Conservation (phyloP, 2,797 vertebrate genomes). For the Melanogrammus aeglefinus region DNA sequence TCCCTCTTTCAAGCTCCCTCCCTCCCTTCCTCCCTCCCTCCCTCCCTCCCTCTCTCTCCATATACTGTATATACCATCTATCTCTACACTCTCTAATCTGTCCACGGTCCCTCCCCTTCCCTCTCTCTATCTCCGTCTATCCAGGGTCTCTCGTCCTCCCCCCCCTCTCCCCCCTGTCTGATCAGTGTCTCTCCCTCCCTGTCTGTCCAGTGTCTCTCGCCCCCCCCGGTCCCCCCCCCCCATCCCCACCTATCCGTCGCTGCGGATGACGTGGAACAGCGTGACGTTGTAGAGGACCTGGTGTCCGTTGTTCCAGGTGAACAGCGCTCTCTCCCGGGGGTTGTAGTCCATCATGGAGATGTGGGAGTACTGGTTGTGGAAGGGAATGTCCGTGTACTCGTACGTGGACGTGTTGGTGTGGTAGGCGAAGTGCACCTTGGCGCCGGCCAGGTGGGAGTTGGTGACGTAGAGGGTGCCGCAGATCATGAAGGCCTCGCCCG, state of each 20-base stretch:
- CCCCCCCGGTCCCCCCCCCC: neutral
- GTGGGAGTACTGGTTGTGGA: slow-evolving; percentile 2
- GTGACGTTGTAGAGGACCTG: neutral
- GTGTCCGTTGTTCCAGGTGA: neutral
- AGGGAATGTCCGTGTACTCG: neutral
- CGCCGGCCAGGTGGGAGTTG: slow-evolving; percentile 1
- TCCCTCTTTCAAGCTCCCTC: slow-evolving; percentile 1
- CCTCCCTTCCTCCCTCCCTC: neutral
- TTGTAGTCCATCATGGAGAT: slow-evolving; percentile 1
- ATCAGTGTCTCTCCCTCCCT: neutral
- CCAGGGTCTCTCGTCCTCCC: neutral
- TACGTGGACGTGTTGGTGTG: neutral
- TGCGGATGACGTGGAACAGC: slow-evolving; percentile 36
- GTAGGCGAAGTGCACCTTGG: neutral
- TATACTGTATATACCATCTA: neutral
- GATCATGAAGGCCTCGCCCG: neutral
- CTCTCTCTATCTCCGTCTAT: neutral
- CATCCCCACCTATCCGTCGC: slow-evolving; percentile 48
- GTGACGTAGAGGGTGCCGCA: slow-evolving; percentile 1
- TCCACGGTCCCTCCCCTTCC: neutral
- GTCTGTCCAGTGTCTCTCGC: neutral
- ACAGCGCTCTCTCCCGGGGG: neutral
- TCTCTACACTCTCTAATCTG: neutral
- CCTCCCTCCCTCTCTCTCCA: neutral
- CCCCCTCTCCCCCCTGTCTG: neutral